Base-by-base conservation (phyloP, 2,888 invertebrate genomes). In the Parnassius mnemosyne region DNA sequence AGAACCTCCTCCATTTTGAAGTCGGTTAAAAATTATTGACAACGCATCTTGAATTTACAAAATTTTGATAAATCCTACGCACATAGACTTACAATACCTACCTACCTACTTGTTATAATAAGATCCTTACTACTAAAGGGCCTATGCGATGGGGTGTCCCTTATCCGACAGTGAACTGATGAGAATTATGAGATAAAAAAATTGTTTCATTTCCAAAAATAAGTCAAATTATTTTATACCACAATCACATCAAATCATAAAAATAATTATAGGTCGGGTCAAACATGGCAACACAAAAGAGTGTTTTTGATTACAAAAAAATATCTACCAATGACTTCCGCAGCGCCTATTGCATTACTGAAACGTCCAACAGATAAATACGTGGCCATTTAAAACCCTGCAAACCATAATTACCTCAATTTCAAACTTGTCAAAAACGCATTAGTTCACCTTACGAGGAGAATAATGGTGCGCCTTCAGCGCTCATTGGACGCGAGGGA, bases 351-450 rank as follows among this genome's bases (percentile, higher is more conserved):
- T 64, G 67, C 68, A 71, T 69, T 68, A 78, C 68, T 66, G 73
- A 71, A 76, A 75, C 74, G 77, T 75, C 75, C 67, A 69, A 67
- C 77, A 79, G 80, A 82, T 78, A 84, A 84, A 87, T 84, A 83
- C 71, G 74, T 68, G 67, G 78, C 78, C 81, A 87, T 88, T 87
- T 81, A 84, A 85, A 86, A 80, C 74, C 72, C 81, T 81, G 89
- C 88, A 79, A 87, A 84, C 79, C 83, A 80, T 89, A 88, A 89
- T 88, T 78, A 83, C 87, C 78, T 83, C 85, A 88, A 90, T 91
- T 89, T 84, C 80, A 80, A 87, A 89, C 90, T 89, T 90, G 90
- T 90, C 89, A 91, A 90, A 91, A 89, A 85, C 86, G 83, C 88
- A 91, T 91, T 90, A 90, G 87, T 82, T 80, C 78, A 78, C 81